Conservation (phyloP, 2,113 vertebrate genomes). For the Chauna torquata region DNA sequence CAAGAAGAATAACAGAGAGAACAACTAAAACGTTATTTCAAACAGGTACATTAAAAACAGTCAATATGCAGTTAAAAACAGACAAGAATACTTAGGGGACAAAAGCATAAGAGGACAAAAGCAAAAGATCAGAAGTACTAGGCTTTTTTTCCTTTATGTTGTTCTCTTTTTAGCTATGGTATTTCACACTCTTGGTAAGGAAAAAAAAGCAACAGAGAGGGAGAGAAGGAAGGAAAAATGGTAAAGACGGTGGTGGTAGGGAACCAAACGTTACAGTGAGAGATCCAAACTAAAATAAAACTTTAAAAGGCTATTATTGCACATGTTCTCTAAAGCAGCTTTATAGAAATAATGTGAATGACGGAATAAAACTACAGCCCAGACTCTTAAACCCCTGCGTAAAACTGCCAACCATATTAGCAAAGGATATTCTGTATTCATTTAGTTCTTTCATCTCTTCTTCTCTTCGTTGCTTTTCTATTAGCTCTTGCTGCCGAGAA, state of each 20-base stretch:
- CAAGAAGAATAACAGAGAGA: not conserved
- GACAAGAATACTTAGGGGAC: not conserved
- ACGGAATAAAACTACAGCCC: not conserved
- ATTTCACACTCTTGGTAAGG: not conserved
- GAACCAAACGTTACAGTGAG: not conserved
- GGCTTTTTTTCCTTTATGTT: rapidly evolving
- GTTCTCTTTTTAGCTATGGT: not conserved
- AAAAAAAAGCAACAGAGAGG: not conserved
- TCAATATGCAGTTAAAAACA: not conserved
- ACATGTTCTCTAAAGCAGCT: not conserved
- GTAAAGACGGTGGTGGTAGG: too few species aligned
- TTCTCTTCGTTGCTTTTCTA: slow-evolving; percentile 95
- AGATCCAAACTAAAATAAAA: not conserved
- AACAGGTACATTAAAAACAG: not conserved
- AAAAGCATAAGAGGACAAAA: not conserved
- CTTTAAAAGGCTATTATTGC: not conserved
- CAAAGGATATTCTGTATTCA: slow-evolving; percentile 98
- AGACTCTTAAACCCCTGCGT: not conserved
- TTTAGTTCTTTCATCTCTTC: slow-evolving; percentile 91
- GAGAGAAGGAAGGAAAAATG: not conserved
- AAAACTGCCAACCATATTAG: not conserved
- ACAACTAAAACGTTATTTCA: not conserved
- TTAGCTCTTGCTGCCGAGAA: slow-evolving; percentile 91
- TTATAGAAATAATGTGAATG: not conserved
- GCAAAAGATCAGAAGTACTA: not conserved